Base-by-base conservation (phyloP, 1,140 invertebrate genomes). In the Bombus vancouverensis region DNA sequence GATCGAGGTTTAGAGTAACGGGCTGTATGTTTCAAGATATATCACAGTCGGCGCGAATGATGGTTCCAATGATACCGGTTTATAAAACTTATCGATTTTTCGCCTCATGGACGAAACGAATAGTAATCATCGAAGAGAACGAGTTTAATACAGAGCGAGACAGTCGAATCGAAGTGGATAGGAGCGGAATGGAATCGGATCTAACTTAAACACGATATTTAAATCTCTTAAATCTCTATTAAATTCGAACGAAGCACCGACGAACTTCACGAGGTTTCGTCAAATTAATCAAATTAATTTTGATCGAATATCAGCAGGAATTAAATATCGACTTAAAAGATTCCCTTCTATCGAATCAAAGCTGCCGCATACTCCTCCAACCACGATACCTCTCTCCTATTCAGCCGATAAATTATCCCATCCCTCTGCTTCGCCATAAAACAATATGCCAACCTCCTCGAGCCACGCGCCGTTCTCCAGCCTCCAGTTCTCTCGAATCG, bases 111-210 rank as follows among this genome's bases (percentile, higher is more conserved):
- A 22, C 18, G 18, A 53, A 53, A 53, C 47, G 34, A 37, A 8
- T 53, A 53, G 47, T 22, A 22, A 53, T 53, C 47, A 8, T 53
- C 47, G 18, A 22, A 8, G 18, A 22, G 47, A 22, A 53, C 18
- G 47, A 53, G 18, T 53, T 22, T 22, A 22, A 53, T 53, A 22
- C 18, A 8, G 22, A 53, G 18, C 47, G 18, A 53, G 1, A 6
- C 47, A 22, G 1, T 13, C 12, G 4, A 12, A 28, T 28, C 25
- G 25, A 59, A 25, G 28, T 62, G 28, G 28, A 62, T n/a, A 28
- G 28, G 28, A n/a, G 4, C 0, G 0, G 0, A 13, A 62, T 12
- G 1, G 18, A 53, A 53, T 53, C 2, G 5, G 1, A 53, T 22
- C 18, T 53, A 53, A 53, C 18, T 22, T 53, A 53, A 53, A 53